These are phyloP conservation scores for Mohoua ochrocephala DNA, from an alignment of 2,113 vertebrate genomes.

Conservation along the genomic window DNA sequence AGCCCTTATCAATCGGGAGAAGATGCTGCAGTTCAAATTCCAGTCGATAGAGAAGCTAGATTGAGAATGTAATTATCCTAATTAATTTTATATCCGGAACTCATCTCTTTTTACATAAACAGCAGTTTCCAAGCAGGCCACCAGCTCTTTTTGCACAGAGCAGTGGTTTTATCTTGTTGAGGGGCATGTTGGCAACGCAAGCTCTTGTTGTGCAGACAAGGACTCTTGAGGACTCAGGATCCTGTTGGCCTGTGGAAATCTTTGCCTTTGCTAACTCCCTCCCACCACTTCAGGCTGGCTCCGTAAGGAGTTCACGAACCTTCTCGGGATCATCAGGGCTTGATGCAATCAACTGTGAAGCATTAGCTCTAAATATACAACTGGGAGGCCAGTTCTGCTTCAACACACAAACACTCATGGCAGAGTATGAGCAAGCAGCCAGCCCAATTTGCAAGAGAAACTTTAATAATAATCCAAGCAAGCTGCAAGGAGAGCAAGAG, in stretches of 20 bases:
- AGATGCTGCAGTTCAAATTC: background rate
- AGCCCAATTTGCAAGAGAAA: background rate
- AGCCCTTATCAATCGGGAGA: background rate
- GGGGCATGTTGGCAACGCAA: background rate
- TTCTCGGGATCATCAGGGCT: slow-evolving; percentile 21
- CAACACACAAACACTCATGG: background rate
- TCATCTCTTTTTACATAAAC: background rate
- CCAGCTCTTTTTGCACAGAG: background rate
- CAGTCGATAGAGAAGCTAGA: slow-evolving; percentile 4
- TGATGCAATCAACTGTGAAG: slow-evolving; percentile 44
- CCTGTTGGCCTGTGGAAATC: background rate
- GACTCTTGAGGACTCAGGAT: background rate
- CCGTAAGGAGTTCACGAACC: slow-evolving; percentile 22
- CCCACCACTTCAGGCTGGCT: background rate
- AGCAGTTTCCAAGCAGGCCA: slow-evolving; percentile 15
- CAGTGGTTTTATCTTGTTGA: background rate
- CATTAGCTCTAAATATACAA: slow-evolving; percentile 55
- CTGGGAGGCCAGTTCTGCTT: slow-evolving; percentile 35
- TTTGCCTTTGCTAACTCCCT: background rate
- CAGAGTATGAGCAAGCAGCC: background rate
- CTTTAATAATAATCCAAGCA: background rate
- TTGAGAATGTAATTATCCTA: slow-evolving; percentile 42
- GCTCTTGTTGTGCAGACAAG: background rate
- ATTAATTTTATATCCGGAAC: slow-evolving; percentile 24
- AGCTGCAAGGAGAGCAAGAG: background rate